Evolutionary conservation across 2,888 invertebrate genomes (phyloP), one percentile per base, ranked within the genome.

Genomic region (Bellardia bayeri): DNA sequence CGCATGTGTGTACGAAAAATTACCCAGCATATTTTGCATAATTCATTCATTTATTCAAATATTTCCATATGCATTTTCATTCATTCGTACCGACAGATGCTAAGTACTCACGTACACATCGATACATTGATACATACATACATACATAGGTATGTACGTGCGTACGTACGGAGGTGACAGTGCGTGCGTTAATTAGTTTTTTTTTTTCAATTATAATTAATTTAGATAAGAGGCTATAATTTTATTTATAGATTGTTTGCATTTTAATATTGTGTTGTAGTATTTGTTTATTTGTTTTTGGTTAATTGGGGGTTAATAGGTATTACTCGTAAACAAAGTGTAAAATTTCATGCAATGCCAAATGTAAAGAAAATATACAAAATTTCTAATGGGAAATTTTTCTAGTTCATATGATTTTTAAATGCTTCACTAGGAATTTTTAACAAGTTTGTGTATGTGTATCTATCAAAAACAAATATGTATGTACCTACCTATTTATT

Each of bases 221-320:
- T 61, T 61, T 33, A 61, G 61, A 37, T 61, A 61, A 61, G 14
- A 61, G 13, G 61, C 37, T 61, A 14, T 61, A 56, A 23, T 56
- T 56, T 56, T 37, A 61, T 61, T 37, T 61, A 61, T 33, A 6
- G 16, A 33, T 37, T 61, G 56, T 56, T 61, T 61, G 37, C 8
- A 37, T 8, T 61, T 37, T 33, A 33, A 61, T 61, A 61, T 45
- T 45, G 11, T 45, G 11, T 45, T 45, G 37, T 37, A 37, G 3
- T 37, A 37, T 45, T 45, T 45, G 45, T 61, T 61, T 33, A n/a
- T 61, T 61, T 61, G 14, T 37, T 4, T 51, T 61, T 61, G 14
- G 14, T 61, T 61, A 33, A 61, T 61, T 61, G n/a, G 1, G 58
- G 58, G 30, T 51, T n/a, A 51, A 51, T 51, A 51, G 13, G 2